Conservation (phyloP, 1,140 invertebrate genomes). For the Macrobrachium nipponense region DNA sequence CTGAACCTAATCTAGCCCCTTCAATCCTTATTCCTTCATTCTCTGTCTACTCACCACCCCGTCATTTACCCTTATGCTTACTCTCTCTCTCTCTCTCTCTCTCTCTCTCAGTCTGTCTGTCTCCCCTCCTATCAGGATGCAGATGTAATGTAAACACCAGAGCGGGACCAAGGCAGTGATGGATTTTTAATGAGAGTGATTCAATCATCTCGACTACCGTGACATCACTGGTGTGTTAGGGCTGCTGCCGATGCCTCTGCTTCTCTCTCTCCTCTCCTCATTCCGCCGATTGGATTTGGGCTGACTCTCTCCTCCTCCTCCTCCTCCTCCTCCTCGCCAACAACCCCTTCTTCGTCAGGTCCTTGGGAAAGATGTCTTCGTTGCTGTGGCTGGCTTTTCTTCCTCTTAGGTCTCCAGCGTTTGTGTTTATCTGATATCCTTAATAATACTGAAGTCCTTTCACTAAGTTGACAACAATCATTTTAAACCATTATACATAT, state of each 20-base stretch:
- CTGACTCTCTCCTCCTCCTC: too few species aligned
- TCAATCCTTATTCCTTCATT: not conserved
- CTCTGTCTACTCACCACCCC: not conserved
- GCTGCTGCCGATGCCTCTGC: not conserved
- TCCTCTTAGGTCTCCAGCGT: too few species aligned
- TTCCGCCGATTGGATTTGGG: not conserved
- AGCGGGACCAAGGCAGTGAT: conserved; percentile 37
- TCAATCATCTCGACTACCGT: conserved; percentile 7
- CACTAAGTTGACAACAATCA: too few species aligned
- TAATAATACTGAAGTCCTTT: too few species aligned
- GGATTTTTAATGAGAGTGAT: conserved; percentile 53
- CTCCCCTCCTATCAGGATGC: not conserved
- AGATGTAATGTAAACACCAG: conserved; percentile 45
- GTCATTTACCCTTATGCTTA: too few species aligned
- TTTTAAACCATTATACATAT: too few species aligned
- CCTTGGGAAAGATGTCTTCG: too few species aligned
- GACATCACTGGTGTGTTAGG: not conserved
- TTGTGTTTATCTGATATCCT: too few species aligned
- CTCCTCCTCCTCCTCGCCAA: too few species aligned
- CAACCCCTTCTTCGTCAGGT: too few species aligned
- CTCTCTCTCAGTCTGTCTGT: not conserved
- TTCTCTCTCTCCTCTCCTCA: not conserved
- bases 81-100: not conserved
- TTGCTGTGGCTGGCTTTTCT: too few species aligned
- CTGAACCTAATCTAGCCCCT: too few species aligned